A percentile compares a stretch with the other conserved stretches of the same genome.
phyloP scores from a whole-genome alignment of 2,888 invertebrate species.

The Odontocerum albicorne region DNA sequence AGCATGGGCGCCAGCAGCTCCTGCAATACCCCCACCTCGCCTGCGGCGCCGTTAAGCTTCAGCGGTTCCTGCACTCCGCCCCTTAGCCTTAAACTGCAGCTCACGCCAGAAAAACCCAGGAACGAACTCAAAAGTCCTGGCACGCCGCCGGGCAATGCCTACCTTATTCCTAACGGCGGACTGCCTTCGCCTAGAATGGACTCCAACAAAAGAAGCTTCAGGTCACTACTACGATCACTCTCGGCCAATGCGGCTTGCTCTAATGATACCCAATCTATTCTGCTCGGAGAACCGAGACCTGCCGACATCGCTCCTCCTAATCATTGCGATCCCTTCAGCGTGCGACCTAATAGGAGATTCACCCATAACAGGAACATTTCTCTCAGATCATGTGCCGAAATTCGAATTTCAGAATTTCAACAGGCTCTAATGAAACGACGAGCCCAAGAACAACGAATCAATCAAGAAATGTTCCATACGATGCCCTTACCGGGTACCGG shows the following conservation, averaged over 20 bases:
- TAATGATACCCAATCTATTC: slow-evolving; percentile 65
- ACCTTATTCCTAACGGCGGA: slow-evolving; percentile 34
- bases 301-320: slow-evolving; percentile 67
- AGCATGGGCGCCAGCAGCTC: slow-evolving; percentile 10
- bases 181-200: slow-evolving; percentile 44
- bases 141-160: slow-evolving; percentile 18
- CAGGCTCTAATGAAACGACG: slow-evolving; percentile 35
- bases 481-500: slow-evolving; percentile 52
- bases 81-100: neutral
- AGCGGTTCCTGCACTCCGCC: slow-evolving; percentile 3
- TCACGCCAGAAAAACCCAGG: slow-evolving; percentile 6
- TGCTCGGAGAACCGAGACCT: slow-evolving; percentile 69
- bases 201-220: slow-evolving; percentile 56
- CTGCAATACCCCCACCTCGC: slow-evolving; percentile 16
- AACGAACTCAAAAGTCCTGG: neutral
- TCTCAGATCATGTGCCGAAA: slow-evolving; percentile 24
- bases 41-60: neutral
- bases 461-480: slow-evolving; percentile 65
- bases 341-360: slow-evolving; percentile 40
- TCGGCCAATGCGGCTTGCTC: slow-evolving; percentile 64
- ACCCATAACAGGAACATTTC: slow-evolving; percentile 31
- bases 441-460: slow-evolving; percentile 41
- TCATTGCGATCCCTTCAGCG: slow-evolving; percentile 41
- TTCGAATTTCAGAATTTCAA: slow-evolving; percentile 31
- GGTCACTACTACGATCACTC: slow-evolving; percentile 63